These are phyloP conservation scores for Tenthredo livida DNA, from an alignment of 2,888 invertebrate species.

Conservation along the genomic window DNA sequence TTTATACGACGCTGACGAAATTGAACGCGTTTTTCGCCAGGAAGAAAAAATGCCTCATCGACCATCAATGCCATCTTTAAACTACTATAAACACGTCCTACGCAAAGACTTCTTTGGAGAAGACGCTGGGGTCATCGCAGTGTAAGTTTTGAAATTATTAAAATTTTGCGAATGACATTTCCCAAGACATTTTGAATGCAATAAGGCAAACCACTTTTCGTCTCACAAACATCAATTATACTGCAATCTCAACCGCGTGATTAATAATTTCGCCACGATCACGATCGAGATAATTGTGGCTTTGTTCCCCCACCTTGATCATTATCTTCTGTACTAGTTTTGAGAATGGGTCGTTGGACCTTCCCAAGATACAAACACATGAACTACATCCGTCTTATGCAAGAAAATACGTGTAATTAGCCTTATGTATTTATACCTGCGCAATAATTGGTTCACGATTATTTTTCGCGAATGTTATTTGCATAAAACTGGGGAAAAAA, in stretches of 20 bases:
- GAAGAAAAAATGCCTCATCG: conserved; percentile 86
- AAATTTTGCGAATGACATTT: neutral
- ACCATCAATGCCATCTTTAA: conserved; percentile 88
- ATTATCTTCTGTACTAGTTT: conserved; percentile 5
- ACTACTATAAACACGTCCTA: conserved; percentile 86
- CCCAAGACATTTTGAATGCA: neutral
- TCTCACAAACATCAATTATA: neutral
- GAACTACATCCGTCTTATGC: neutral
- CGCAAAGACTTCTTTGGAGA: conserved; percentile 85
- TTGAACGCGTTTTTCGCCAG: conserved; percentile 85
- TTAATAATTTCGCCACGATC: conserved; percentile 20
- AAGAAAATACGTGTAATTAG: neutral
- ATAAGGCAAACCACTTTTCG: neutral
- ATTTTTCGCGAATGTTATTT: neutral
- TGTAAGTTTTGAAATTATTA: conserved; percentile 79
- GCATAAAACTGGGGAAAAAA: neutral
- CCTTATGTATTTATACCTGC: neutral
- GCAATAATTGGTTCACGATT: neutral
- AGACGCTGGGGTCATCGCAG: conserved; percentile 86
- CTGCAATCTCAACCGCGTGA: conserved; percentile 22
- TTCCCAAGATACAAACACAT: neutral
- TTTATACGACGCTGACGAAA: conserved; percentile 85
- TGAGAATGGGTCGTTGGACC: neutral
- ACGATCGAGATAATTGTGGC: conserved; percentile 18
- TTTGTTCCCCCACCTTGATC: neutral